A percentile compares a stretch with the other conserved stretches of the same genome.
These are phyloP conservation scores for Siderastrea radians DNA, from an alignment of 92 coral and sea anemone species.

Conservation along the genomic window DNA sequence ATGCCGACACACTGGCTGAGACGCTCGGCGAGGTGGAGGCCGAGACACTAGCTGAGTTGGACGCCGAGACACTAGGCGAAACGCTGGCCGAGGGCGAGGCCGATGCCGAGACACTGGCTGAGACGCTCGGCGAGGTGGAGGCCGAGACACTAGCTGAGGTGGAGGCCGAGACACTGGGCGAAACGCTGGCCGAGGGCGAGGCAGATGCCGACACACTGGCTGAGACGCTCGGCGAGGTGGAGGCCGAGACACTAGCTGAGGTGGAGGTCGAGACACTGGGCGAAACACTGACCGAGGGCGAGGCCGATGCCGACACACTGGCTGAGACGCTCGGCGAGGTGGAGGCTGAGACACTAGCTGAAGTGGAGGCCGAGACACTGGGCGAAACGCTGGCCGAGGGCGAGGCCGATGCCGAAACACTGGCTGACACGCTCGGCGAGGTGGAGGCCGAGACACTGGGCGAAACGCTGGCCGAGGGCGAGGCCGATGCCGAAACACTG, in stretches of 20 bases:
- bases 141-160: neutral
- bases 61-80: neutral
- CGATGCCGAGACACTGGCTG: neutral
- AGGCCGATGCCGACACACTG: neutral
- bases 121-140: neutral
- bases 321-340: neutral
- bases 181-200: neutral
- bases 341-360: neutral
- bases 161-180: neutral
- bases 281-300: neutral
- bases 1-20: neutral
- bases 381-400: neutral
- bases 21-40: no score
- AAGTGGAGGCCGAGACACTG: neutral
- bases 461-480: neutral
- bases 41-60: neutral
- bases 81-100: neutral
- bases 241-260: no score
- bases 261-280: neutral
- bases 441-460: neutral
- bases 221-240: no score
- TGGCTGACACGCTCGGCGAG: neutral
- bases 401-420: neutral
- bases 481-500: neutral
- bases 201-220: neutral